Evolutionary conservation across 2,888 invertebrate species (phyloP).

Genomic region (Pterostichus niger): DNA sequence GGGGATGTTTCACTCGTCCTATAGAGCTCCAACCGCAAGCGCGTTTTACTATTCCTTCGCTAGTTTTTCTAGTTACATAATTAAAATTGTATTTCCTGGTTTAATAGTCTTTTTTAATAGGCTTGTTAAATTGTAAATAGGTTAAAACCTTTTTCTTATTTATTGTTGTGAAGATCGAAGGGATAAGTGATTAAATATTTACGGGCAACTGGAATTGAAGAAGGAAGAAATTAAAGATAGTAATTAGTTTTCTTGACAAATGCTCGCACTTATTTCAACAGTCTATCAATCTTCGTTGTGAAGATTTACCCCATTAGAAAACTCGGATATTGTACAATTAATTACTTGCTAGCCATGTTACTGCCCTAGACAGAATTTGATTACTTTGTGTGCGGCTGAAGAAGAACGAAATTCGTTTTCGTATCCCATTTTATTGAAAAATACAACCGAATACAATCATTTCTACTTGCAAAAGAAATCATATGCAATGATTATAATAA

Average conservation of each 20-base stretch:
- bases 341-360: constrained; percentile 48
- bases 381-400: too few species aligned
- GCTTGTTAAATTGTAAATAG: background rate
- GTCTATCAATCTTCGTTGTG: constrained; percentile 33
- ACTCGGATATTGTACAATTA: constrained; percentile 36
- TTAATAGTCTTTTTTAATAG: background rate
- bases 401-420: too few species aligned
- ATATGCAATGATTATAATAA: too few species aligned
- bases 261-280: background rate
- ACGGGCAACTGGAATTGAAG: constrained; percentile 13
- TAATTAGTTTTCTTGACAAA: constrained; percentile 39
- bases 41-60: background rate
- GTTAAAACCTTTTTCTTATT: background rate
- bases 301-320: constrained; percentile 24
- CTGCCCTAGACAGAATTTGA: background rate
- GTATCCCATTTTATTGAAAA: too few species aligned
- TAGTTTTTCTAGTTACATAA: background rate
- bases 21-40: background rate
- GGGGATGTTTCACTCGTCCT: constrained; percentile 34
- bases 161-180: background rate
- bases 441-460: too few species aligned
- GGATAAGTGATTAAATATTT: background rate
- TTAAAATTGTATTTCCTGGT: background rate
- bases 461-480: too few species aligned
- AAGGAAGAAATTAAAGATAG: constrained; percentile 32